Conservation (phyloP, 2,888 invertebrate genomes). For the Amblyjoppa fuscipennis region DNA sequence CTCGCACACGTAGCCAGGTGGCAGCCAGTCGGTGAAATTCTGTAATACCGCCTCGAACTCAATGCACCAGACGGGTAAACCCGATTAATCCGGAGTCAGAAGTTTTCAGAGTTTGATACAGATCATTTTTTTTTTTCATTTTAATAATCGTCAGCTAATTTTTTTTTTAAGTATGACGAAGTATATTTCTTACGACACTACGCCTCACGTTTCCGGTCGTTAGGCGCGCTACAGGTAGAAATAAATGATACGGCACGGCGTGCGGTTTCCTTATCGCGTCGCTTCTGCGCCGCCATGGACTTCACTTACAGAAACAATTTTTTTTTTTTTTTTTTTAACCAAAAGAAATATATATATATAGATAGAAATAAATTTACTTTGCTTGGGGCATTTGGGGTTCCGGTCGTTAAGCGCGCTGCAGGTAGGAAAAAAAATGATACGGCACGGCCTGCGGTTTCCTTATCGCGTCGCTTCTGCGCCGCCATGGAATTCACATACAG, state of each 20-base stretch:
- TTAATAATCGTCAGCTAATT: not conserved
- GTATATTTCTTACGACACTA: not conserved
- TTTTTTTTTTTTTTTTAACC: not conserved
- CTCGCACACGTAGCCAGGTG: not conserved
- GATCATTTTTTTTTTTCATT: not conserved
- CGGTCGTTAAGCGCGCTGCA: not conserved
- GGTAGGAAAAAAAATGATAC: constrained; percentile 8
- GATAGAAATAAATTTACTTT: no score
- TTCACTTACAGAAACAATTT: not conserved
- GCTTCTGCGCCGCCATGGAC: not conserved
- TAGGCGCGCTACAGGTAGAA: not conserved
- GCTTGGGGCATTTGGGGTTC: no score
- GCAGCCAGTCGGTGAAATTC: not conserved
- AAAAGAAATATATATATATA: not conserved
- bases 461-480: constrained; percentile 4
- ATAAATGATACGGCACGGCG: not conserved
- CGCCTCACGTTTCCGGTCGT: not conserved
- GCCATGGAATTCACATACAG: not conserved
- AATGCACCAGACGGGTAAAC: not conserved
- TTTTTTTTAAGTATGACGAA: not conserved
- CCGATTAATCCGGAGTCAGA: not conserved
- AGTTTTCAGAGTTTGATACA: not conserved
- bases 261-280: constrained; percentile 11
- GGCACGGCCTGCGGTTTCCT: not conserved
- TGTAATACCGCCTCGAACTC: no score